Conservation (phyloP, 2,113 vertebrate species). For the Trogon surrucura region DNA sequence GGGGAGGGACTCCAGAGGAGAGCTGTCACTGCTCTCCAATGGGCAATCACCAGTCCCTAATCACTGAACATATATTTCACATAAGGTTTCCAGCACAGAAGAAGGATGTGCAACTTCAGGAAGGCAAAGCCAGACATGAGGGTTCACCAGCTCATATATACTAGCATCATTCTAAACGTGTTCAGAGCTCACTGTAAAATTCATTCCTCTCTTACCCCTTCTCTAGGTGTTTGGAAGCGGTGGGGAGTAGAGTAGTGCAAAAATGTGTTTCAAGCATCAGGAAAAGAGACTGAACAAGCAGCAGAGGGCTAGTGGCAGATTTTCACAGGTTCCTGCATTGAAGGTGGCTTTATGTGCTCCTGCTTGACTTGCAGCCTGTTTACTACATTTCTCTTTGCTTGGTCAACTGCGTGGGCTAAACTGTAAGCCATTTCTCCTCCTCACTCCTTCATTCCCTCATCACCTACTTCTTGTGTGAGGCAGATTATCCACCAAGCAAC, state of each 20-base stretch:
- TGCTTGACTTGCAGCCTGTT: background rate
- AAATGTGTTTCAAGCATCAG: background rate
- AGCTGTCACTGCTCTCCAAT: background rate
- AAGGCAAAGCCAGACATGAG: background rate
- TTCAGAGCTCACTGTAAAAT: background rate
- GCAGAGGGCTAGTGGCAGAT: background rate
- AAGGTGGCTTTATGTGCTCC: background rate
- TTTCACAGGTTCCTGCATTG: background rate
- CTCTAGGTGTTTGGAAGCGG: background rate
- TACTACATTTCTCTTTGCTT: background rate
- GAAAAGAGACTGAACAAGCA: background rate
- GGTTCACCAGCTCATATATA: background rate
- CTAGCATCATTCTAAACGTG: background rate
- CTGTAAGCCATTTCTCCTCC: background rate
- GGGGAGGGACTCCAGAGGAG: background rate
- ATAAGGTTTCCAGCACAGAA: background rate
- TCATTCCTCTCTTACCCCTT: background rate
- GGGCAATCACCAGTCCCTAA: background rate
- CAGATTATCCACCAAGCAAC: background rate
- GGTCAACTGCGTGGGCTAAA: background rate
- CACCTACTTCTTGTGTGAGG: background rate
- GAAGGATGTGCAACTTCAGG: background rate
- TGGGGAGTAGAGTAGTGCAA: background rate
- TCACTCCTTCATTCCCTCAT: background rate
- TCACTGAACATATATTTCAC: background rate